Conservation (phyloP, 2,888 invertebrate genomes). For the Eugnorisma glareosa region DNA sequence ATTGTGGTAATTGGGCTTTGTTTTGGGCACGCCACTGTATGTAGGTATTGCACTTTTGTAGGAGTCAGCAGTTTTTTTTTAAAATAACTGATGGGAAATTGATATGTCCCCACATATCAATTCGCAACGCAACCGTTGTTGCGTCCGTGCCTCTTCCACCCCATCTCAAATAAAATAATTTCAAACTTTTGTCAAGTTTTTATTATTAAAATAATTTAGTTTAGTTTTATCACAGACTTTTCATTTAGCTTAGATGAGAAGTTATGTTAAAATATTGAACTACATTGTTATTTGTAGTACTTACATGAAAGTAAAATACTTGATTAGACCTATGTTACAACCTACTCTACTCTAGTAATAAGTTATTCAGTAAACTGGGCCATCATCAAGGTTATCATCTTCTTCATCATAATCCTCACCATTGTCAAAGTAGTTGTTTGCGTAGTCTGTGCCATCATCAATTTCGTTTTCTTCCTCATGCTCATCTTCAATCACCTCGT, state of each 20-base stretch:
- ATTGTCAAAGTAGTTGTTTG: slow-evolving; percentile 96
- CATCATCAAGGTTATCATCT: slow-evolving; percentile 96
- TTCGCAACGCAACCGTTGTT: too few species aligned
- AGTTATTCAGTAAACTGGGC: slow-evolving; percentile 92
- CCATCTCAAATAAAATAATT: too few species aligned
- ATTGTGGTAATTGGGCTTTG: too few species aligned
- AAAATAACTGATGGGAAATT: too few species aligned
- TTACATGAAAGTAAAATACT: slow-evolving; percentile 6
- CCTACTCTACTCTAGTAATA: neutral
- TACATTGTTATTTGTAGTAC: slow-evolving; percentile 22
- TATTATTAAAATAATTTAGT: slow-evolving; percentile 1
- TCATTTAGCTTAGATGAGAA: slow-evolving; percentile 41
- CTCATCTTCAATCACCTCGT: slow-evolving; percentile 91
- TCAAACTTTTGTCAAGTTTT: neutral
- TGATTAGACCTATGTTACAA: too few species aligned
- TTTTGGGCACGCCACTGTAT: too few species aligned
- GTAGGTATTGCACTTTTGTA: too few species aligned
- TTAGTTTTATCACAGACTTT: slow-evolving; percentile 50
- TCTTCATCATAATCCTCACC: slow-evolving; percentile 97
- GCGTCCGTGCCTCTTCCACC: too few species aligned
- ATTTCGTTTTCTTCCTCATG: slow-evolving; percentile 95
- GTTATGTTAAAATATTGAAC: slow-evolving; percentile 30
- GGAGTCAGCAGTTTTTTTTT: too few species aligned
- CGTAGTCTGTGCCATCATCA: slow-evolving; percentile 97
- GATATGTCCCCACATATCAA: too few species aligned